Conservation (phyloP, 2,888 invertebrate species). For the Drosophila fulvimacula region DNA sequence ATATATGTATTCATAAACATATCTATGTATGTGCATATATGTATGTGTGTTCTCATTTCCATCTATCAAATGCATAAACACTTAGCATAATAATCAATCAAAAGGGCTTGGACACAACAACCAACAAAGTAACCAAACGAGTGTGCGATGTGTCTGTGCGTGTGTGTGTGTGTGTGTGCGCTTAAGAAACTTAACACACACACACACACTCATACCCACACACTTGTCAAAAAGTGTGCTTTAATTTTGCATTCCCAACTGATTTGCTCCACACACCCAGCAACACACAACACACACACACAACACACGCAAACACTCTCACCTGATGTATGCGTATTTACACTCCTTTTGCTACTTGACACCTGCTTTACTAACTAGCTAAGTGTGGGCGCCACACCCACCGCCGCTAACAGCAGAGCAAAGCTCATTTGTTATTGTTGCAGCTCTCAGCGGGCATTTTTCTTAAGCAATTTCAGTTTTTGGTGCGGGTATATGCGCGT, state of each 20-base stretch:
- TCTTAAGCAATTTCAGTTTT: not conserved
- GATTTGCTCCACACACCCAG: constrained; percentile 18
- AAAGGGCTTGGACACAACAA: constrained; percentile 38
- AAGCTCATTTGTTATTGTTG: constrained; percentile 10
- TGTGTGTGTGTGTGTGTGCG: constrained; percentile 1
- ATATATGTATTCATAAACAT: not conserved
- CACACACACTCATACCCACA: constrained; percentile 3
- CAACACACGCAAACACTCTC: not conserved
- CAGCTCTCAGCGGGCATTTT: constrained; percentile 9
- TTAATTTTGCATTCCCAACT: constrained; percentile 50
- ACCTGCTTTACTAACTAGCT: constrained; percentile 1
- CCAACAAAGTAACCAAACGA: not conserved
- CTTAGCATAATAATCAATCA: constrained; percentile 60
- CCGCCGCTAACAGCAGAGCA: not conserved
- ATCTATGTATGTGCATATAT: not conserved
- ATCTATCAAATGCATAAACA: constrained; percentile 50
- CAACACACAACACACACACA: not conserved
- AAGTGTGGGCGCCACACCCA: not conserved
- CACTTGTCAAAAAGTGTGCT: constrained; percentile 16
- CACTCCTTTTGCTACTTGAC: constrained; percentile 9
- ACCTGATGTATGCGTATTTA: constrained; percentile 1
- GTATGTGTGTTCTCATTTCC: not conserved
- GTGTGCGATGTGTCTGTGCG: not conserved
- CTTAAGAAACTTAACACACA: not conserved
- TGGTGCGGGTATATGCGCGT: not conserved